Percentiles rank a stretch among this genome's conserved stretches.
Evolutionary conservation across 53 echinoderm and acorn worm genomes (phyloP).

Genomic region (Crossaster papposus): DNA sequence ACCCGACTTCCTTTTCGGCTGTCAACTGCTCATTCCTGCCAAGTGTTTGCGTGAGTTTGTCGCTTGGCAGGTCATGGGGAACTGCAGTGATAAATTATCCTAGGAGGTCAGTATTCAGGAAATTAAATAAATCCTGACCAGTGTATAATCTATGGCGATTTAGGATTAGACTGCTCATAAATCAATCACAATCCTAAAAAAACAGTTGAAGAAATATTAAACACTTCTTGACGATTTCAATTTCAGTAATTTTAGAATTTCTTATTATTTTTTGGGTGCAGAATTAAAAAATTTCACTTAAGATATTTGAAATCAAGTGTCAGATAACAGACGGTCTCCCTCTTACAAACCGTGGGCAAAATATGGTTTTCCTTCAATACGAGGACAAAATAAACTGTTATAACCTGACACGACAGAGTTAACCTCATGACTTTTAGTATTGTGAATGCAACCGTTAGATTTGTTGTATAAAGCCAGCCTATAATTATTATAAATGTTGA

Average conservation of each 20-base stretch:
- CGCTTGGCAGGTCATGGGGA: constrained; percentile 18
- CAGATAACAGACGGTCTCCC: not conserved
- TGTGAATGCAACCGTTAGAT: too few species aligned
- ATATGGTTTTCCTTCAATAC: too few species aligned
- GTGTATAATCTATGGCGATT: constrained; percentile 3
- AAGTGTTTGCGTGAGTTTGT: constrained; percentile 21
- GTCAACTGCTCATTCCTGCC: not conserved
- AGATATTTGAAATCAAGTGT: not conserved
- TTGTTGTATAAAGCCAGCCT: too few species aligned
- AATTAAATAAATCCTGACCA: constrained; percentile 48
- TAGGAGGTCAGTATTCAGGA: constrained; percentile 23
- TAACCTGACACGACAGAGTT: too few species aligned
- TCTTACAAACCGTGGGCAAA: not conserved
- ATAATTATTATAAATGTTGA: too few species aligned
- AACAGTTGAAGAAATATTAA: not conserved
- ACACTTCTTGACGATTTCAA: not conserved
- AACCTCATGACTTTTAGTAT: too few species aligned
- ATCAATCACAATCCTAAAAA: constrained; percentile 27
- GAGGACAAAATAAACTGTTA: too few species aligned
- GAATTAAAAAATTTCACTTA: not conserved
- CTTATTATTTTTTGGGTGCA: not conserved
- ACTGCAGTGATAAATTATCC: not conserved
- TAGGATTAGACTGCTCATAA: constrained; percentile 12
- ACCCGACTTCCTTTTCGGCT: not conserved
- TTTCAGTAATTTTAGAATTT: not conserved